Evolutionary conservation across 2,113 vertebrate species (phyloP), one percentile per base, ranked within the genome.

Genomic region (Notarius quadriscutis): DNA sequence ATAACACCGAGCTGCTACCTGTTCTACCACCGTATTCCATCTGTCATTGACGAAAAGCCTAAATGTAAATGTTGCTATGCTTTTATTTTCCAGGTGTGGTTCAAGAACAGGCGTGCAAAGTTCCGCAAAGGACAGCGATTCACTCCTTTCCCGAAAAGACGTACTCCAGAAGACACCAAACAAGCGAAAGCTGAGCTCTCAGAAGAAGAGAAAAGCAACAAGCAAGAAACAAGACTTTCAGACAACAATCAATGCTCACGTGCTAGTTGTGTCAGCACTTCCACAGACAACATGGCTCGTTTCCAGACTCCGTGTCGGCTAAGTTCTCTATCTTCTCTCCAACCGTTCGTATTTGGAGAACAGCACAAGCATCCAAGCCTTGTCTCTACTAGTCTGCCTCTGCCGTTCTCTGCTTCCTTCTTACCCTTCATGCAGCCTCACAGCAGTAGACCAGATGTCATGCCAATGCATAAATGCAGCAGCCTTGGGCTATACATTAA

Each of bases 81-180:
- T 77, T 53, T 90, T 83, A 1, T 89, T 83, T 1, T 88, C 51
- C 90, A 96, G 96, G 95, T 95, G 11, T 97, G 96, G 96, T 97
- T 97, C 91, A 97, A 97, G 88, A 97, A 97, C 93, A 92, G 96
- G 41, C 93, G 96, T 71, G 96, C 96, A 48, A 97, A 96, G 91
- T 95, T 94, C 81, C 95, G 96, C 41, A 97, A 96, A 93, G 94
- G 94, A 72, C 95, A 96, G 80, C 93, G 90, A 10, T 92, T 88
- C 57, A 67, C 89, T 14, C 87, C 92, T 4, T 57, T 91, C 77
- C 89, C 84, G 55, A 93, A 89, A 85, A 93, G 92, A 18, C 53
- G 62, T 67, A 81, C 85, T 77, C 11, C 63, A 83, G 91, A 91
- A 17, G 91, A 90, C 67, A 25, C 60, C 55, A 88, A 88, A 77